phyloP scores from a whole-genome alignment of 2,888 invertebrate species.

The Ormia ochracea region DNA sequence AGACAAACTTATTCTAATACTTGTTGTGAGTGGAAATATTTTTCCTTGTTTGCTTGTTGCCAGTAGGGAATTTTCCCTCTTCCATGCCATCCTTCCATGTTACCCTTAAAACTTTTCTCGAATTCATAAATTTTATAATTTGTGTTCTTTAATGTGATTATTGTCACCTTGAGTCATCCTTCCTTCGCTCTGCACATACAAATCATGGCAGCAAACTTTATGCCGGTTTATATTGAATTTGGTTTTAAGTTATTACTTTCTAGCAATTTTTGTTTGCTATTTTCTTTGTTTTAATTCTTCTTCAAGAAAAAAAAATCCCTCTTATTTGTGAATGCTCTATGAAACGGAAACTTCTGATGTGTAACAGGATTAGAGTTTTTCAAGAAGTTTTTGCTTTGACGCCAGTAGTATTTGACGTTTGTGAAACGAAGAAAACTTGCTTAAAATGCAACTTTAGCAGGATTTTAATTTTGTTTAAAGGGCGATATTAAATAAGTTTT shows the following conservation, averaged over 20 bases:
- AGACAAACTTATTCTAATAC: not conserved
- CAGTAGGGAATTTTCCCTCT: not conserved
- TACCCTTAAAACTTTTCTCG: constrained; percentile 12
- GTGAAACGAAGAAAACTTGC: not conserved
- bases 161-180: constrained; percentile 42
- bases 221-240: not conserved
- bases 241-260: not conserved
- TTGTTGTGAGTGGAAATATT: not conserved
- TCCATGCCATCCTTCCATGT: not conserved
- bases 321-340: not conserved
- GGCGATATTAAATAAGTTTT: too few species aligned
- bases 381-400: constrained; percentile 6
- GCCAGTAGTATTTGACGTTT: constrained; percentile 1
- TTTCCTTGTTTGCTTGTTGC: not conserved
- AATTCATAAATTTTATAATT: constrained; percentile 36
- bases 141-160: constrained; percentile 51
- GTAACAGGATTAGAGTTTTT: constrained; percentile 31
- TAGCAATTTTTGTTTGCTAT: not conserved
- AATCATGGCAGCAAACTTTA: constrained; percentile 39
- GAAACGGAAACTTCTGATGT: constrained; percentile 34
- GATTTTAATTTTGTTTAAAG: not conserved
- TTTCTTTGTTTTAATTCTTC: not conserved
- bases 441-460: not conserved
- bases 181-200: constrained; percentile 13
- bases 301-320: not conserved